phyloP scores from a whole-genome alignment of 2,113 vertebrate species.

The Myrmophylax atrothorax region DNA sequence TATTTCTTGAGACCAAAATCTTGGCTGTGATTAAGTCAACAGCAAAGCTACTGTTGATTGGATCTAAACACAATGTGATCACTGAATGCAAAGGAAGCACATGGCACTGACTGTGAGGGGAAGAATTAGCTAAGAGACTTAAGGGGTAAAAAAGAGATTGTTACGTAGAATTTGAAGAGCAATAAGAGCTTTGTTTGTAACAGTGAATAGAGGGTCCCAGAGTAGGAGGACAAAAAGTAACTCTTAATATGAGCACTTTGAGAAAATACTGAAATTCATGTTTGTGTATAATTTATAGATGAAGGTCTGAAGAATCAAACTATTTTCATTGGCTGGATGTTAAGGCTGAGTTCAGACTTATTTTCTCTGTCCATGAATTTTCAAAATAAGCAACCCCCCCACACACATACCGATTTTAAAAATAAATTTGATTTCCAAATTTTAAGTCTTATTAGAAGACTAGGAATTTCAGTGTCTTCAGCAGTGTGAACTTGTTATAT shows the following conservation, averaged over 20 bases:
- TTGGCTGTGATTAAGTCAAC: background rate
- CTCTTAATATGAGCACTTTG: background rate
- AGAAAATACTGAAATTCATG: background rate
- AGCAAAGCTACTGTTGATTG: background rate
- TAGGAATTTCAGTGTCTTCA: background rate
- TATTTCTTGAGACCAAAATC: background rate
- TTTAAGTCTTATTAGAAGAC: background rate
- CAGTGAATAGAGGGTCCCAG: background rate
- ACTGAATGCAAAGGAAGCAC: background rate
- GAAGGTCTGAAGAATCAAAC: background rate
- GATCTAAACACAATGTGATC: background rate
- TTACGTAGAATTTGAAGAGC: background rate
- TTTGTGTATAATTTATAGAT: background rate
- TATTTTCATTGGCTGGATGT: background rate
- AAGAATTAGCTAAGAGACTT: background rate
- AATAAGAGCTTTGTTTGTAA: background rate
- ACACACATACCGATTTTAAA: background rate
- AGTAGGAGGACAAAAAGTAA: background rate
- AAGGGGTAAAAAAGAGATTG: background rate
- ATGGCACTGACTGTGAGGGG: background rate
- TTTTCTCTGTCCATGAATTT: background rate
- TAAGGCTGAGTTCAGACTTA: background rate
- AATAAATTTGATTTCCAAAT: background rate
- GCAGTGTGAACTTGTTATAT: fast-evolving
- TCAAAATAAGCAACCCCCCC: background rate